phyloP scores from a whole-genome alignment of 2,888 invertebrate genomes.

The Hydrotaea diabolus region DNA sequence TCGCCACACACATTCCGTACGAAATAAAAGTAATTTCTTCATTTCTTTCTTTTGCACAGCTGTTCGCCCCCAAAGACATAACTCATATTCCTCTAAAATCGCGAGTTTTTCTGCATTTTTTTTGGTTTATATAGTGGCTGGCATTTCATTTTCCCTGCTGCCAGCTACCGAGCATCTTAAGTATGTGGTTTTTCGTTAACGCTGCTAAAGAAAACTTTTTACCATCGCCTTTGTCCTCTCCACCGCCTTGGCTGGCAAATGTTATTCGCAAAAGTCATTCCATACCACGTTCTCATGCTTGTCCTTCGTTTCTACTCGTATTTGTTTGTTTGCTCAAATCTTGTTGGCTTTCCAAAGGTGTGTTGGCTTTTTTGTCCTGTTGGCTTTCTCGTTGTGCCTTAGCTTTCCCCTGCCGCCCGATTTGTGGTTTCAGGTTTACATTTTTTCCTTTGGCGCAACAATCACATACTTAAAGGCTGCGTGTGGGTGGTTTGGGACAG shows the following conservation, averaged over 20 bases:
- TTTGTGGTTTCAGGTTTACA: slow-evolving; percentile 18
- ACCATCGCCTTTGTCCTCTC: background rate
- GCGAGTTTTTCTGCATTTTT: background rate
- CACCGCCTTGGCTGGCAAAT: slow-evolving; percentile 1
- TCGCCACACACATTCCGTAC: background rate
- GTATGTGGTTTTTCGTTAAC: background rate
- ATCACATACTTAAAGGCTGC: background rate
- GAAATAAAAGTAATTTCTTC: slow-evolving; percentile 4
- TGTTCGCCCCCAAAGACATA: background rate
- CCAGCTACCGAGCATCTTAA: background rate
- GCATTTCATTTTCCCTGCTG: background rate
- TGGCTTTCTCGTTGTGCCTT: background rate
- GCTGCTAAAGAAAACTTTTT: background rate
- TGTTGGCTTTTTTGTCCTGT: background rate
- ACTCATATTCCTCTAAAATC: background rate
- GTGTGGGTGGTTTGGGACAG: background rate
- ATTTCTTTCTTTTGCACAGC: background rate
- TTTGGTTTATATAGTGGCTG: background rate
- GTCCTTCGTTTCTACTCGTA: background rate
- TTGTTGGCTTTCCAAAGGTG: background rate
- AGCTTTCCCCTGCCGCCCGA: background rate
- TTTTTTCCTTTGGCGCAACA: background rate
- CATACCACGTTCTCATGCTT: background rate
- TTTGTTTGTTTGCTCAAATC: slow-evolving; percentile 2
- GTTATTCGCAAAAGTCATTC: background rate